Base-by-base conservation (phyloP, 2,797 vertebrate species). In the Eurystomus glaucurus region DNA sequence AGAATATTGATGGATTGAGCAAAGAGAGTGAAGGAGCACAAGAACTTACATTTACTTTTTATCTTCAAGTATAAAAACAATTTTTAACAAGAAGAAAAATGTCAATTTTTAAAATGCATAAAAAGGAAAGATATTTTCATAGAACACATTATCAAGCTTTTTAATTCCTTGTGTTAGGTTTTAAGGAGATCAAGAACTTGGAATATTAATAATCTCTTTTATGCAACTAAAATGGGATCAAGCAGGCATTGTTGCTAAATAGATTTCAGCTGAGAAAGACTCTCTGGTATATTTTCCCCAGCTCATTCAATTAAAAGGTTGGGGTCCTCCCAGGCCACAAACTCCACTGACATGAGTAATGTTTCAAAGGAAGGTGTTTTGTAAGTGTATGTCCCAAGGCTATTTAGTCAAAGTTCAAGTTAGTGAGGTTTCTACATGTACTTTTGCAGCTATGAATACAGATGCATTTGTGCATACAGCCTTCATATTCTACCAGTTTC, bases 211-310 rank as follows among this genome's bases (percentile, higher is more conserved):
- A 87, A 41, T 1, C 4, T 26, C 10, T 75, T 89, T 62, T 57
- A 45, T 10, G 6, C 22, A 46, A 14, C 8, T 57, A 46, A 72
- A 75, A 76, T 0, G 0, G 12, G 11, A 81, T 65, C 28, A 46
- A 39, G 4, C 12, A 75, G 37, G 5, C 6, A 51, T 60, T 57
- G 19, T 33, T 72, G 2, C 3, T 65, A 29, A 82, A 50, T 3
- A 78, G 14, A 31, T 85, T 94, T 79, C 11, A 81, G 4, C 16
- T 60, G 46, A 68, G 43, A 84, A 93, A 28, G 7, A 28, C 4
- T 58, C 11, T n/a, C 29, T 45, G 14, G 19, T 51, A 37, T 33
- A 16, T 74, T 65, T 91, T 84, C 5, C 10, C 8, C 11, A 66
- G 31, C 7, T 45, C 4, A 18, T 65, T 85, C 18, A 33, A 71